phyloP scores from a whole-genome alignment of 1,140 invertebrate genomes.

The Stegodyphus mimosarum region DNA sequence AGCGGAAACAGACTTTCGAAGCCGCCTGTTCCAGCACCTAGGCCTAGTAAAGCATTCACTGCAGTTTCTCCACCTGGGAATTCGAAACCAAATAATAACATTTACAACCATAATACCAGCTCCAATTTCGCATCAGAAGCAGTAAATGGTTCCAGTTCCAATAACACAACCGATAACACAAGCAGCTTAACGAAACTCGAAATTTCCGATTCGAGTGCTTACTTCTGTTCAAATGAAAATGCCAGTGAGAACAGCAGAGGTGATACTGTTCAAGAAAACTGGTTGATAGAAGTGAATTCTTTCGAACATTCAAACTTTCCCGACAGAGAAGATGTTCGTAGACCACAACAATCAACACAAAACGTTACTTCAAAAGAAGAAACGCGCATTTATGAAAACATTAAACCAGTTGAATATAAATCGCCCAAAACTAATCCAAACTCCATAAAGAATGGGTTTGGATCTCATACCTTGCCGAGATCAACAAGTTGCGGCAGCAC shows the following conservation, averaged over 20 bases:
- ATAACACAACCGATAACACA: not conserved
- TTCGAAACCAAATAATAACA: not conserved
- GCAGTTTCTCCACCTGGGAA: not conserved
- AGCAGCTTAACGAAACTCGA: slow-evolving; percentile 44
- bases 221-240: slow-evolving; percentile 24
- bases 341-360: not conserved
- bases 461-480: slow-evolving; percentile 35
- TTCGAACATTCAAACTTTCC: not conserved
- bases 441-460: not conserved
- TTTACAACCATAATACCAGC: not conserved
- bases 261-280: slow-evolving; percentile 12
- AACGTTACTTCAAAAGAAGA: not conserved
- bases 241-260: not conserved
- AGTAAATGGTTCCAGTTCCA: not conserved
- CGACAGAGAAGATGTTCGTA: not conserved
- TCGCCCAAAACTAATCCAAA: not conserved
- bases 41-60: slow-evolving; percentile 25
- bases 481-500: not conserved
- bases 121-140: not conserved
- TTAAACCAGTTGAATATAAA: slow-evolving; percentile 34
- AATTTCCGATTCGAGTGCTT: slow-evolving; percentile 39
- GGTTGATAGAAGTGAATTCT: slow-evolving; percentile 37
- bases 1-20: slow-evolving; percentile 7
- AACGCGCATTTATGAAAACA: slow-evolving; percentile 41
- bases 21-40: slow-evolving; percentile 42